These are phyloP conservation scores for Cariama cristata DNA, from an alignment of 2,113 vertebrate species.

Conservation along the genomic window DNA sequence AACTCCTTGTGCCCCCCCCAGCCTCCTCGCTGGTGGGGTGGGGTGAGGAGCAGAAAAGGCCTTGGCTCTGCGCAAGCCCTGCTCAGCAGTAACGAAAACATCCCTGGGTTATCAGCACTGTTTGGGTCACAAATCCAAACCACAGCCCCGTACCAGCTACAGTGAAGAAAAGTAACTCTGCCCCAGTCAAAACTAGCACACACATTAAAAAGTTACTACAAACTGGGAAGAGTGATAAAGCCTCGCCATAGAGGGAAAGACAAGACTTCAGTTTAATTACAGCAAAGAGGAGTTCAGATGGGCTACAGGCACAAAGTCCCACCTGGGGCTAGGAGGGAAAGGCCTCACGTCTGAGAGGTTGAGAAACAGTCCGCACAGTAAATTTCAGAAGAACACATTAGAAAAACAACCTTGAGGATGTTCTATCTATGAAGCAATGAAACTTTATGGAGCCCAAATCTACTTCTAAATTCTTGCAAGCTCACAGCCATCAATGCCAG, in stretches of 20 bases:
- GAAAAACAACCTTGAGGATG: neutral
- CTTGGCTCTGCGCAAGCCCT: too few species aligned
- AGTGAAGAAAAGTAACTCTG: too few species aligned
- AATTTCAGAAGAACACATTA: neutral
- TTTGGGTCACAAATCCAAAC: too few species aligned
- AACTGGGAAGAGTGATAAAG: neutral
- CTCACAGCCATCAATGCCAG: neutral
- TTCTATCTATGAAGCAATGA: neutral
- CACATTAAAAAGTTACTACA: neutral
- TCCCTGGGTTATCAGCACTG: too few species aligned
- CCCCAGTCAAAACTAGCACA: too few species aligned
- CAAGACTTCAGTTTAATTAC: neutral
- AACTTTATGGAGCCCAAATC: neutral
- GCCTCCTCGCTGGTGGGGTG: too few species aligned
- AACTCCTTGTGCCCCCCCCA: too few species aligned
- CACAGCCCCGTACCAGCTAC: too few species aligned
- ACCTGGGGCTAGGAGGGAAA: neutral
- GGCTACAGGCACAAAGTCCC: neutral
- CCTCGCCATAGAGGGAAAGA: neutral
- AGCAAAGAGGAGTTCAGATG: neutral
- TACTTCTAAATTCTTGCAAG: neutral
- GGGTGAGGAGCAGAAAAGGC: too few species aligned
- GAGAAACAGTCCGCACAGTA: neutral
- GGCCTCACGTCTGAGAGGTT: rapidly evolving
- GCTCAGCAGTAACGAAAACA: too few species aligned